phyloP scores from a whole-genome alignment of 2,797 vertebrate genomes.

The Melopsittacus undulatus region DNA sequence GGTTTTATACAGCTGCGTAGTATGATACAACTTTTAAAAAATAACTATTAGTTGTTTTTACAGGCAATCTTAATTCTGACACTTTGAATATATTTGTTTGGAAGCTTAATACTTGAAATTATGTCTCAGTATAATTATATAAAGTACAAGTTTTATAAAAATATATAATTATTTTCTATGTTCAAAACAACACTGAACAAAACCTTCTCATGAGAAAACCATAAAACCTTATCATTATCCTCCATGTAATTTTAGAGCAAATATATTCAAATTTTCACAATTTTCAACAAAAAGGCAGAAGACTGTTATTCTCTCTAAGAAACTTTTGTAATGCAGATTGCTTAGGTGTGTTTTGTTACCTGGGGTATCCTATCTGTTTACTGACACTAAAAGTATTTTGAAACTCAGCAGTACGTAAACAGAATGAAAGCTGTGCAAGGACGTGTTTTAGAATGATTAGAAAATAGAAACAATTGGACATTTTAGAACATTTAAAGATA shows the following conservation, averaged over 20 bases:
- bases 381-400: neutral
- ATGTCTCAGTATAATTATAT: neutral
- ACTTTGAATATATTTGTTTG: neutral
- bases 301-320: neutral
- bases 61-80: neutral
- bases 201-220: neutral
- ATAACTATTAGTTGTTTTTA: neutral
- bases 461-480: neutral
- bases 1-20: neutral
- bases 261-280: neutral
- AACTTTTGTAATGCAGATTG: neutral
- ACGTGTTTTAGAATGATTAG: neutral
- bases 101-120: neutral
- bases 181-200: neutral
- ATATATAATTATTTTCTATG: neutral
- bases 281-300: neutral
- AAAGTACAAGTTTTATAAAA: neutral
- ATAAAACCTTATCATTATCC: rapidly evolving
- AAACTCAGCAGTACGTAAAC: neutral
- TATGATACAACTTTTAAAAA: neutral
- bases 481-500: neutral
- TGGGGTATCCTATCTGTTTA: neutral
- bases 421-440: neutral
- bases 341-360: neutral
- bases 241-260: neutral